These are phyloP conservation scores for Myotis findleyi DNA, from an alignment of 2,797 vertebrate genomes.

Conservation along the genomic window DNA sequence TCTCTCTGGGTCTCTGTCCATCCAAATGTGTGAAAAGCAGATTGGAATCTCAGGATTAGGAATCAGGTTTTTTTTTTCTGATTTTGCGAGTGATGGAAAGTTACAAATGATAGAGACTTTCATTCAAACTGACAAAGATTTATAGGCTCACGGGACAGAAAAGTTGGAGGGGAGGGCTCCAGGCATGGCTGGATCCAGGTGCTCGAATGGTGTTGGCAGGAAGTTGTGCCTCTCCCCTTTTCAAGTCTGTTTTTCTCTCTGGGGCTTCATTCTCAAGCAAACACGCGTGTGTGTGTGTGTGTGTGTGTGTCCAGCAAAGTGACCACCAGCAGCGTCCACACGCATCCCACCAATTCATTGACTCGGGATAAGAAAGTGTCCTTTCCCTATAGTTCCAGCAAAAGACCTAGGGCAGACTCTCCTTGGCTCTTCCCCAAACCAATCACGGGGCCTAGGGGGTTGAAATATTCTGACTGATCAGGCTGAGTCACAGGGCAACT, in stretches of 20 bases:
- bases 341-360: background rate
- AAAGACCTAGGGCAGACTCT: background rate
- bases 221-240: background rate
- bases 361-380: background rate
- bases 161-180: background rate
- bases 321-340: background rate
- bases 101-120: background rate
- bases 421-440: background rate
- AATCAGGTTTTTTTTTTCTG: background rate
- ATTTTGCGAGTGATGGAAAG: background rate
- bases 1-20: background rate
- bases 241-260: background rate
- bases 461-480: background rate
- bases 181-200: conserved; percentile 13
- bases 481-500: background rate
- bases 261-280: background rate
- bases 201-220: background rate
- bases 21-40: background rate
- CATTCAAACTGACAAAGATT: background rate
- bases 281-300: background rate
- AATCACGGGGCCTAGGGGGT: background rate
- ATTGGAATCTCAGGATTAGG: background rate
- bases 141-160: background rate
- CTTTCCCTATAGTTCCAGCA: background rate
- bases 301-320: background rate